Evolutionary conservation across 2,797 vertebrate species (phyloP), one percentile per base, ranked within the genome.

Genomic region (Orientallactaga sibirica): DNA sequence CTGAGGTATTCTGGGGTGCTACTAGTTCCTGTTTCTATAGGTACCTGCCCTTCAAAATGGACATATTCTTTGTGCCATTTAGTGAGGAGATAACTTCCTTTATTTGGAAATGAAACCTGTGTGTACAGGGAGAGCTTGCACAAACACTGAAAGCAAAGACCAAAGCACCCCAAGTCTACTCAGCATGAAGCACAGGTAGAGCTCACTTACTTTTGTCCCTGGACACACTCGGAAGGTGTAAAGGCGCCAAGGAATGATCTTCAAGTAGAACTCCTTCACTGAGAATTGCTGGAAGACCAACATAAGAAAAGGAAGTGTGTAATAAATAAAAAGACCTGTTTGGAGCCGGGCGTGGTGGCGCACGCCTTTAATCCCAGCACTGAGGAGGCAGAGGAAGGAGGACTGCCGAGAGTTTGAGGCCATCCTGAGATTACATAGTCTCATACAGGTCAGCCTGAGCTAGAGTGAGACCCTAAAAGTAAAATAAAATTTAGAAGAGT

Each of bases 171-270:
- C 86, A 96, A 86, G 86, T 8, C 43, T 29, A 15, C 29, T 75
- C 58, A 78, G 80, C 64, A 92, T 0, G 25, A 91, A 81, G 33
- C 22, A 67, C 33, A 67, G 19, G 1, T 52, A 27, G 37, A 19
- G 7, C 55, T 37, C 68, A 93, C 97, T 98, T 97, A 99, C 99
- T 98, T 99, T 99, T 20, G 99, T 99, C 97, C 99, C 99, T 83
- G 99, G 99, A 97, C 99, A 99, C 0, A 99, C 99, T 97, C 99
- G 98, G 97, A 99, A 99, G 94, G 99, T 99, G 95, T 99, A 99
- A 98, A 99, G 99, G 94, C 99, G 99, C 99, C 99, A 99, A 0
- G 99, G 99, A 98, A 99, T 99, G 96, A 99, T 99, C 98, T 99
- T 99, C 98, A 99, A 98, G 97, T 99, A 99, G 98, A 99, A 99